phyloP scores from a whole-genome alignment of 2,113 vertebrate species.

The Mormyrus lacerda region DNA sequence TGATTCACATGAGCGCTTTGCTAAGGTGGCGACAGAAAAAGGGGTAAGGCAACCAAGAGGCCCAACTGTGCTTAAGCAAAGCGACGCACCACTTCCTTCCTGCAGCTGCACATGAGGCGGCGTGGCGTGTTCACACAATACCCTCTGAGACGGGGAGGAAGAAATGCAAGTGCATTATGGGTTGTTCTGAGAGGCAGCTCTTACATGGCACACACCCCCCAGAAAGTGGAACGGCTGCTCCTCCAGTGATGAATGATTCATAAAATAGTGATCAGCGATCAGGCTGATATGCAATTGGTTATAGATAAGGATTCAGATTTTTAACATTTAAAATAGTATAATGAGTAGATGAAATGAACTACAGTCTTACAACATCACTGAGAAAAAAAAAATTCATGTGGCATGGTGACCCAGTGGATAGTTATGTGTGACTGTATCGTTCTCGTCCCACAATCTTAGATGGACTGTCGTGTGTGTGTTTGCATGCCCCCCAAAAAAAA shows the following conservation, averaged over 20 bases:
- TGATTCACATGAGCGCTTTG: background rate
- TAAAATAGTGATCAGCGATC: background rate
- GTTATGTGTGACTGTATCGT: background rate
- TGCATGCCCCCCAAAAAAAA: background rate
- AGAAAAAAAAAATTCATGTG: background rate
- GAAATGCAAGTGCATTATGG: background rate
- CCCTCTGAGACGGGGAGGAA: background rate
- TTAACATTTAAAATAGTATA: background rate
- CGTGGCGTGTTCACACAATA: background rate
- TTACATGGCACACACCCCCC: background rate
- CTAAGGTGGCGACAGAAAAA: background rate
- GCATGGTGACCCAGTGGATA: background rate
- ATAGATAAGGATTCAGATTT: background rate
- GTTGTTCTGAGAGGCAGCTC: background rate
- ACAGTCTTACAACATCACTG: background rate
- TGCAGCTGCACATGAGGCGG: background rate
- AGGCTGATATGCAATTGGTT: background rate
- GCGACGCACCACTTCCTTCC: background rate
- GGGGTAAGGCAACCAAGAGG: background rate
- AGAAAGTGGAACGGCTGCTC: background rate
- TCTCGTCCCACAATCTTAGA: background rate
- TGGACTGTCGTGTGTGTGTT: background rate
- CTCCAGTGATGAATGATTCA: background rate
- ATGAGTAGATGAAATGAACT: background rate
- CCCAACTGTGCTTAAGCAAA: background rate